Evolutionary conservation across 2,113 vertebrate species (phyloP).

Genomic region (Numenius arquata): DNA sequence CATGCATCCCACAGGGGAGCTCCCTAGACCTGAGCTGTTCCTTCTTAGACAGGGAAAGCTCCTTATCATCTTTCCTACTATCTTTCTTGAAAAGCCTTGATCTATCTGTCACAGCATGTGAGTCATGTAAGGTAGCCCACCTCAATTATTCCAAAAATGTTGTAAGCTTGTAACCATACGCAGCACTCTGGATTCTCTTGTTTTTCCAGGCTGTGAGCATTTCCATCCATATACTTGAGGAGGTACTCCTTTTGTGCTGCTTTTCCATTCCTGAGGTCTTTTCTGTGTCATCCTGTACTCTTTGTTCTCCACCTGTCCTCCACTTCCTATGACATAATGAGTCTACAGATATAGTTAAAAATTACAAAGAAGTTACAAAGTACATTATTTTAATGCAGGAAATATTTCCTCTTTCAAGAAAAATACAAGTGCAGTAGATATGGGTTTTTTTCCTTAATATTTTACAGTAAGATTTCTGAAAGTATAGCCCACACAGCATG

Average conservation of each 20-base stretch:
- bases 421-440: not conserved
- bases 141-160: not conserved
- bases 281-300: not conserved
- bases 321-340: not conserved
- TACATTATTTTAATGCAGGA: not conserved
- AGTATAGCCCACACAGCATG: too few species aligned
- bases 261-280: not conserved
- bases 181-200: not conserved
- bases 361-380: not conserved
- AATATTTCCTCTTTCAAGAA: not conserved
- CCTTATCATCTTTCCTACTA: not conserved
- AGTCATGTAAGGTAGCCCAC: not conserved
- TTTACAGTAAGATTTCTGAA: not conserved
- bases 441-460: accelerated
- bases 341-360: not conserved
- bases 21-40: not conserved
- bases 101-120: not conserved
- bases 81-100: not conserved
- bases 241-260: not conserved
- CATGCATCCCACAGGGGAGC: not conserved
- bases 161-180: not conserved
- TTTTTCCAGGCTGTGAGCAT: not conserved
- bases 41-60: not conserved
- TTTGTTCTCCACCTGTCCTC: not conserved
- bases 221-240: not conserved